Base-by-base conservation (phyloP, 2,113 vertebrate genomes). In the Colossoma macropomum region DNA sequence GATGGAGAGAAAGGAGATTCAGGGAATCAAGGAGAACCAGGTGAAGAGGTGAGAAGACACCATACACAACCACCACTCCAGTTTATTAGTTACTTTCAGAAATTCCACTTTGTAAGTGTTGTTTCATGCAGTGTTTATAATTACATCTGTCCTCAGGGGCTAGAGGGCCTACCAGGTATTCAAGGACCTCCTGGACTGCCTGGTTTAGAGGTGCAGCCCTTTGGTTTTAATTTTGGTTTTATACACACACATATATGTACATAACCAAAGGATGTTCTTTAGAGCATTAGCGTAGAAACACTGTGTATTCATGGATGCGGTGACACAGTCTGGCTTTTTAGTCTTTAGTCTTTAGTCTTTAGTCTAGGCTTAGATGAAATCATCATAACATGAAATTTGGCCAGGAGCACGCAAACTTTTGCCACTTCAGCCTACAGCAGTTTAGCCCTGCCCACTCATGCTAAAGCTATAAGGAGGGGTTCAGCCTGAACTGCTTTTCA, bases 1-100 rank as follows among this genome's bases (percentile, higher is more conserved):
- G 75, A 1, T 0, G 96, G 95, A 6, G 23, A 50, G 4, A 95
- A 93, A 85, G 96, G 96, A 25, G 89, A 93, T 27, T 86, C 85
- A 2, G 96, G 96, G 75, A 63, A 48, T 48, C 90, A 89, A 86
- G 96, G 96, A 3, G 82, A 89, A 81, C 68, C 50, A 3, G 96
- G 96, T 56, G 88, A 21, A 59, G 90, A 93, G 95, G 96, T 96
- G 79, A 85, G 50, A 54, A 28, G 73, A 4, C 17, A 38, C 7
- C 1, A 71, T 25, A 2, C 23, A 62, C 28, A 6, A 38, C n/a
- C 27, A 25, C 4, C n/a, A 38, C 2, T 45, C 4, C 60, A 52
- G 30, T 60, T 13, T 25, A 25, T 52, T 72, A 13, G 27, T 45
- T 15, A n/a, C 1, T 4, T 16, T 27, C 3, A 70, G 15, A 56